These are phyloP conservation scores for Tineola bisselliella DNA, from an alignment of 2,888 invertebrate genomes.

Conservation along the genomic window DNA sequence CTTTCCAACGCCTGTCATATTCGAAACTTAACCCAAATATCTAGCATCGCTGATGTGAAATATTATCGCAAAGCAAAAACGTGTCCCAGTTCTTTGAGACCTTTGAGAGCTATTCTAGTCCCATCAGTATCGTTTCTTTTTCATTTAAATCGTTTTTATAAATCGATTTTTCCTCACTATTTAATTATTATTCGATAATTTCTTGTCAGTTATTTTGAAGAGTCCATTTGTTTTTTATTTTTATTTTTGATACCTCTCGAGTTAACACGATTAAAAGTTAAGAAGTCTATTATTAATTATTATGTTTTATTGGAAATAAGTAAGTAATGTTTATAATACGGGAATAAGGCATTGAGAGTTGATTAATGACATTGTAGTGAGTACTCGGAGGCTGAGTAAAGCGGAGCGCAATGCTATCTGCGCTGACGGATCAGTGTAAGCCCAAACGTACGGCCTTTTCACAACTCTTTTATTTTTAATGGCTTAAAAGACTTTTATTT, in stretches of 20 bases:
- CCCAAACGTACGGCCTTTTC: conserved; percentile 5
- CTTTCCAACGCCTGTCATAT: conserved; percentile 9
- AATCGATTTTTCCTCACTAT: too few species aligned
- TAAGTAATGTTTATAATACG: background rate
- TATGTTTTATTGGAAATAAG: too few species aligned
- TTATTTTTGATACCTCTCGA: too few species aligned
- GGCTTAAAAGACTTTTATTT: background rate
- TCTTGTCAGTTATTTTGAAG: too few species aligned
- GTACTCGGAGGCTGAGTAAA: conserved; percentile 11
- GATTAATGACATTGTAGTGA: conserved; percentile 14
- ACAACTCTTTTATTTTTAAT: background rate
- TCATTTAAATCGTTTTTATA: too few species aligned
- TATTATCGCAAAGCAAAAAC: conserved; percentile 13
- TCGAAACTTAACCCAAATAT: conserved; percentile 11
- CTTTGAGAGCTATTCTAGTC: background rate
- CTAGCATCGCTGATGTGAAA: conserved; percentile 8
- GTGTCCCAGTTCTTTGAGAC: conserved; percentile 12
- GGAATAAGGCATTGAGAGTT: background rate
- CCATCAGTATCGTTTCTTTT: background rate
- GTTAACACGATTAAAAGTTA: too few species aligned
- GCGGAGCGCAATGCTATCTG: conserved; percentile 11
- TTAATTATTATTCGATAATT: too few species aligned
- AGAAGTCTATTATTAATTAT: too few species aligned
- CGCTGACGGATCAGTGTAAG: conserved; percentile 9
- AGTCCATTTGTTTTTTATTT: too few species aligned